Conservation (phyloP, 2,113 vertebrate species). For the Clarias magur region DNA sequence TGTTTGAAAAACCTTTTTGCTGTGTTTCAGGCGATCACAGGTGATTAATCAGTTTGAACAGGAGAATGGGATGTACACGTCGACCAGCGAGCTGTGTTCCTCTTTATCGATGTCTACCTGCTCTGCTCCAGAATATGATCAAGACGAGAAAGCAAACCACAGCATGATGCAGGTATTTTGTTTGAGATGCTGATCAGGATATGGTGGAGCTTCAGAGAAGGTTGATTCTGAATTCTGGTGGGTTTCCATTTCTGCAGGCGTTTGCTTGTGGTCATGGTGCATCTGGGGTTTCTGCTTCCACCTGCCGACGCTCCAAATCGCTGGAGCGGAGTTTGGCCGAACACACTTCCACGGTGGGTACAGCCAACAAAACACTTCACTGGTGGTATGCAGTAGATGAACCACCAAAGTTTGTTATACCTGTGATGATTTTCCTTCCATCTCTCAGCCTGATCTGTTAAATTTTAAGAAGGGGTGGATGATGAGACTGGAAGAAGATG, state of each 20-base stretch:
- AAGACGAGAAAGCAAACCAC: not conserved
- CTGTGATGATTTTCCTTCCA: conserved; percentile 12
- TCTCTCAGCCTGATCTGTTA: conserved; percentile 60
- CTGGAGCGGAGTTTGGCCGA: conserved; percentile 55
- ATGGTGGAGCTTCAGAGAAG: not conserved
- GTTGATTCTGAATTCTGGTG: not conserved
- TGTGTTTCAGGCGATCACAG: conserved; percentile 40
- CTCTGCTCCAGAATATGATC: conserved; percentile 20
- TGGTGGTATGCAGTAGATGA: not conserved
- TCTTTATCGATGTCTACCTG: conserved; percentile 2
- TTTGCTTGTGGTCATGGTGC: not conserved
- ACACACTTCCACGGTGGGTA: conserved; percentile 53
- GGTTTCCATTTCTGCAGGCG: not conserved
- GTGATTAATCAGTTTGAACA: conserved; percentile 39
- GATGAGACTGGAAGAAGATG: conserved; percentile 59
- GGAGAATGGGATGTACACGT: not conserved
- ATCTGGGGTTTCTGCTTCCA: conserved; percentile 39
- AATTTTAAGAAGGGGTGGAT: conserved; percentile 69
- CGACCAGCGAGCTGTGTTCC: conserved; percentile 3
- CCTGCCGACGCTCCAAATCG: conserved; percentile 53
- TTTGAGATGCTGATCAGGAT: conserved; percentile 2
- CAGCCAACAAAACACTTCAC: not conserved
- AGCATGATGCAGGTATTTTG: conserved; percentile 30
- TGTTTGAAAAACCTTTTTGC: not conserved
- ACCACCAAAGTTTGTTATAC: not conserved